phyloP scores from a whole-genome alignment of 2,797 vertebrate species.

The Diceros bicornis region DNA sequence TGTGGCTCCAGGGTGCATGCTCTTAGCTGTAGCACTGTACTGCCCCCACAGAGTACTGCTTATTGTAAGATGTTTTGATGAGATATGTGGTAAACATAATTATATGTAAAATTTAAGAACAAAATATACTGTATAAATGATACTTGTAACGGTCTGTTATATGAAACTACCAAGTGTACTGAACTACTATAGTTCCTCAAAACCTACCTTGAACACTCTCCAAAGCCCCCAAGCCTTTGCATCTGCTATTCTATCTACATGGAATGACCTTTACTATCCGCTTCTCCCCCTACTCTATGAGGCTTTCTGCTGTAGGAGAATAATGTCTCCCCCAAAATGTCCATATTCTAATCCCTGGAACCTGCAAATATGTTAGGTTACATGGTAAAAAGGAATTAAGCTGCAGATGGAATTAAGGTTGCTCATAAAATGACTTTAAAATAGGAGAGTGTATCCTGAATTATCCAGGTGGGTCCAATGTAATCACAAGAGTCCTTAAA shows the following conservation, averaged over 20 bases:
- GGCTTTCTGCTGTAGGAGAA: background rate
- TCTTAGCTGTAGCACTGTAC: background rate
- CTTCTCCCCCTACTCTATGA: background rate
- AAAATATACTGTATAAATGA: background rate
- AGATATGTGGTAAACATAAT: background rate
- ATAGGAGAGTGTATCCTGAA: background rate
- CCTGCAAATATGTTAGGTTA: background rate
- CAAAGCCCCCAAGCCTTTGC: background rate
- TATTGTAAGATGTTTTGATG: background rate
- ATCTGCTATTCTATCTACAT: background rate
- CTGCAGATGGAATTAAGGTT: background rate
- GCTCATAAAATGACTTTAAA: conserved; percentile 34
- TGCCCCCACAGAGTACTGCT: background rate
- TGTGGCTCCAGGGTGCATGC: background rate
- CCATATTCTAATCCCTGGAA: background rate
- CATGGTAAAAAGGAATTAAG: background rate
- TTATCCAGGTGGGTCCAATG: background rate
- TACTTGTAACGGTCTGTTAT: background rate
- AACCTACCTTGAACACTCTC: background rate
- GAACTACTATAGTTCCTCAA: background rate
- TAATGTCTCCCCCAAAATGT: background rate
- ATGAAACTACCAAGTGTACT: background rate
- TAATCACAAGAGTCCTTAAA: background rate
- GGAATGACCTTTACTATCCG: background rate
- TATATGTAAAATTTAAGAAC: conserved; percentile 29